These are phyloP conservation scores for Trissolcus japonicus DNA, from an alignment of 2,888 invertebrate genomes.

Conservation along the genomic window DNA sequence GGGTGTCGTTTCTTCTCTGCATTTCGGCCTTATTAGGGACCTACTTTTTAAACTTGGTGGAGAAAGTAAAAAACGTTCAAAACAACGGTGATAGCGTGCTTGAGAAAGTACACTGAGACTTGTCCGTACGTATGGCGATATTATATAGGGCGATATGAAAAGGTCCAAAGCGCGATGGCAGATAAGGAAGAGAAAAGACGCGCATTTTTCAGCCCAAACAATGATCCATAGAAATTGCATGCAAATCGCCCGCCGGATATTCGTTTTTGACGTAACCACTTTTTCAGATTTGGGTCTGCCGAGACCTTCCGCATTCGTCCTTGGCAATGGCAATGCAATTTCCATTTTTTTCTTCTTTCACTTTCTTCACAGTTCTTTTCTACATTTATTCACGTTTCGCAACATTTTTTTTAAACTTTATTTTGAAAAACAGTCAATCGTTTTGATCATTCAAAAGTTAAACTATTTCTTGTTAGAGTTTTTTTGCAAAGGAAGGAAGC, in stretches of 20 bases:
- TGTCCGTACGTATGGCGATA: conserved; percentile 63
- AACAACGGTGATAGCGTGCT: conserved; percentile 66
- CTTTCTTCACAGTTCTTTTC: background rate
- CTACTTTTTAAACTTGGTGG: conserved; percentile 71
- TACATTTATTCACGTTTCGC: background rate
- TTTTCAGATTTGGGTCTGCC: conserved; percentile 23
- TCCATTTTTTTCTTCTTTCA: background rate
- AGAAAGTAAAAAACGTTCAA: conserved; percentile 70
- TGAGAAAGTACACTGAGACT: conserved; percentile 69
- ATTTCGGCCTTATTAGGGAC: conserved; percentile 70
- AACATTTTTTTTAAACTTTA: conserved; percentile 1
- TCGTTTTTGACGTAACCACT: conserved; percentile 28
- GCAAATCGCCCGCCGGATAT: conserved; percentile 31
- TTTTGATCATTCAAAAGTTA: background rate
- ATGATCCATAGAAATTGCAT: conserved; percentile 35
- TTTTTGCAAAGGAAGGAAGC: background rate
- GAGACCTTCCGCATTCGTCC: conserved; percentile 31
- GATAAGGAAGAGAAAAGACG: conserved; percentile 41
- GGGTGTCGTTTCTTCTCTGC: conserved; percentile 45
- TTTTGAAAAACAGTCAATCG: background rate
- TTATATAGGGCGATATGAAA: conserved; percentile 61
- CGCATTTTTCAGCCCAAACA: conserved; percentile 36
- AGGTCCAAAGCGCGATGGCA: conserved; percentile 48
- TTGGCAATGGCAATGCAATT: conserved; percentile 44
- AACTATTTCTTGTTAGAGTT: background rate